Base-by-base conservation (phyloP, 2,113 vertebrate genomes). In the Macaca nemestrina region DNA sequence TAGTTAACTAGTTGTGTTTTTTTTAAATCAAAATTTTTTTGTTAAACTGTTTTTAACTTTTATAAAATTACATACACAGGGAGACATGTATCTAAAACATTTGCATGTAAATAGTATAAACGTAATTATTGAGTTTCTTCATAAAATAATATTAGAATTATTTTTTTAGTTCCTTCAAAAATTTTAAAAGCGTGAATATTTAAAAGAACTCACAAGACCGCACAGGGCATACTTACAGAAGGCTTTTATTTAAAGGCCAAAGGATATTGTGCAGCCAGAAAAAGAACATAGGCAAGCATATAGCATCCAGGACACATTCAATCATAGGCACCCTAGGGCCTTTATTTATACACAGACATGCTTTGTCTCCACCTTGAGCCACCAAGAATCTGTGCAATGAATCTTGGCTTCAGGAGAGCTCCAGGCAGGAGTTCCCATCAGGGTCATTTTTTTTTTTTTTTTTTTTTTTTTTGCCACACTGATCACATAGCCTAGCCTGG, bases 61-160 rank as follows among this genome's bases (percentile, higher is more conserved):
- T 50, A 76, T 72, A 78, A 81, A 82, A 95, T 81, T 23, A 81
- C 35, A 12, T 97, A 45, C 16, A 55, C 20, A 90, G 64, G n/a
- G 18, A 90, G n/a, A 64, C 67, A 67, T 70, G 13, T 80, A 76
- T 87, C 43, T 82, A 90, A 93, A 87, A 83, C 32, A 70, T 93
- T 79, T 91, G 18, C 8, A 43, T 72, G 11, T 95, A 43, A 78
- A 67, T 86, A 55, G 8, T 90, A n/a, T 87, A 76, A 87, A 35
- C 14, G 17, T 55, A 78, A 25, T 82, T 93, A 48, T 72, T 78
- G 67, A 94, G 45, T 55, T 72, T 20, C 22, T 76, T 95, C 70
- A 92, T 73, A 59, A 97, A 73, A 83, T 88, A 72, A 88, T 92
- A 80, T 96, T 38, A 88, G 25, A 25, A 52, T 90, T 92, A 52